Evolutionary conservation across 92 coral and sea anemone species (phyloP).

Genomic region (Hydrozoanthus gracilis): DNA sequence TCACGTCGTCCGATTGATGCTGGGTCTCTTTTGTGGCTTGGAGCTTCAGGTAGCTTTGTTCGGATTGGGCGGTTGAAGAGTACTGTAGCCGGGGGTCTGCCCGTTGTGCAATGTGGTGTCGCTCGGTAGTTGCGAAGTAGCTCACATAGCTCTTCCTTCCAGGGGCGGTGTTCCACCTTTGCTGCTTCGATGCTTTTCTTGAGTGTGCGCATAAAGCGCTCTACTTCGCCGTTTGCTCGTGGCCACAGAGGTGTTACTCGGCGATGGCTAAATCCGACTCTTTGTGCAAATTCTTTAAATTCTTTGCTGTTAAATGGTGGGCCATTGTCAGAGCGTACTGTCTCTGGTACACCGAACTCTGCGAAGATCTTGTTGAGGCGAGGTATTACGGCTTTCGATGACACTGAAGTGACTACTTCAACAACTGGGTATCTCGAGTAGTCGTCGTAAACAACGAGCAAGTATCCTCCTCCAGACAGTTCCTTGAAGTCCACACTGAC

Average conservation of each 20-base stretch:
- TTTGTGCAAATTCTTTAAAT: constrained; percentile 13
- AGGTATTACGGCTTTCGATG: constrained; percentile 32
- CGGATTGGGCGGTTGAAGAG: constrained; percentile 46
- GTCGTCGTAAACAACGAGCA: constrained; percentile 44
- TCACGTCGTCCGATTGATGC: constrained; percentile 19
- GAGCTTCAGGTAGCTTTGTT: constrained; percentile 17
- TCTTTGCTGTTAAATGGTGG: constrained; percentile 26
- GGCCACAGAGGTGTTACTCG: constrained; percentile 24
- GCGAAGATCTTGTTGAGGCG: constrained; percentile 40
- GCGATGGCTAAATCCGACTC: neutral
- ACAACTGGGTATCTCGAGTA: constrained; percentile 41
- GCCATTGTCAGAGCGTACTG: constrained; percentile 37
- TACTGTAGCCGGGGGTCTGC: neutral
- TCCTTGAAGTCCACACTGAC: constrained; percentile 41
- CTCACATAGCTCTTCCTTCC: no score
- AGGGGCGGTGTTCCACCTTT: no score
- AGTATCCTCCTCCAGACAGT: constrained; percentile 47
- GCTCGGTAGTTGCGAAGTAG: no score
- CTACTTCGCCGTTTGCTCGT: constrained; percentile 37
- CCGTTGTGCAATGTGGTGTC: constrained; percentile 11
- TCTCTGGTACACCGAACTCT: constrained; percentile 31
- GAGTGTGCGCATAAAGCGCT: constrained; percentile 46
- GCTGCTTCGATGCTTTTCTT: no score
- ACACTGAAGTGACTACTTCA: constrained; percentile 37
- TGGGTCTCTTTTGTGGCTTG: constrained; percentile 32